Evolutionary conservation across 1,140 invertebrate genomes (phyloP).

Genomic region (Aphis gossypii): DNA sequence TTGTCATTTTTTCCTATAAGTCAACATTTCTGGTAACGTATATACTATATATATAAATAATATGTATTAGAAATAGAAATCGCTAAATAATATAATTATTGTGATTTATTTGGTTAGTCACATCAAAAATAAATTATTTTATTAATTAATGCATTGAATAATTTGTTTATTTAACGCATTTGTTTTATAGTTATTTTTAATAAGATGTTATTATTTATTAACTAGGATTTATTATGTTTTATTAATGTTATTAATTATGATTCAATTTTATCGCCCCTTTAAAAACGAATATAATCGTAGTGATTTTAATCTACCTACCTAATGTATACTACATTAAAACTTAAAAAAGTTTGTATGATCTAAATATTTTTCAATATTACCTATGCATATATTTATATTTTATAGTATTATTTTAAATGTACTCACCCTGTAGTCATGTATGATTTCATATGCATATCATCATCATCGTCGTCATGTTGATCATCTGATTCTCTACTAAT

Average conservation of each 20-base stretch:
- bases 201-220: neutral
- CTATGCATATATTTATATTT: neutral
- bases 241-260: neutral
- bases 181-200: neutral
- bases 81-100: neutral
- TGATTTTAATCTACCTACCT: neutral
- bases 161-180: neutral
- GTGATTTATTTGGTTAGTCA: neutral
- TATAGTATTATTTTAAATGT: neutral
- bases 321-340: neutral
- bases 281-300: neutral
- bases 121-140: neutral
- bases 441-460: conserved; percentile 48
- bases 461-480: conserved; percentile 60
- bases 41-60: too few relatives aligned
- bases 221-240: neutral
- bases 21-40: too few relatives aligned
- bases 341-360: neutral
- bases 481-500: conserved; percentile 80
- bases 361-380: neutral
- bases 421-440: conserved; percentile 48
- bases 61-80: neutral
- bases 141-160: neutral
- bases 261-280: neutral
- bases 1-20: too few relatives aligned